Evolutionary conservation across 1,140 invertebrate species (phyloP), one percentile per base, ranked within the genome.

Genomic region (Melitaea cinxia): DNA sequence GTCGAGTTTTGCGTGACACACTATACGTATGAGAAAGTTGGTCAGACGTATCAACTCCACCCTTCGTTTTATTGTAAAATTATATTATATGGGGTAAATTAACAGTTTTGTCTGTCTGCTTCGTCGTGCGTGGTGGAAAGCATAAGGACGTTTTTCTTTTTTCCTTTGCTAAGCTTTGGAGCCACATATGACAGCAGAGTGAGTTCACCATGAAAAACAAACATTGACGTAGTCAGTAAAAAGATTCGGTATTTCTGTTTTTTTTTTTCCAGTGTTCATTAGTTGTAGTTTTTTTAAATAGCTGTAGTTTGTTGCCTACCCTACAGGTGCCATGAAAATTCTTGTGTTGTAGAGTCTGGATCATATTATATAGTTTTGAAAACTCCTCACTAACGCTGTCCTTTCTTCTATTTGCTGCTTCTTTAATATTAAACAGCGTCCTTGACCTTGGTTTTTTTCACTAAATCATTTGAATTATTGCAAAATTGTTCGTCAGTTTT

Each of bases 61-160:
- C 70, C 76, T 91, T 92, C 1, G 77, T 88, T 26, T 64, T 10
- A 73, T 92, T 91, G 58, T 91, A 92, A 58, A 78, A 78, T 2
- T 12, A 35, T 35, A 91, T 78, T 4, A 91, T 82, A 35, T 85
- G 68, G 9, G 87, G 84, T 65, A 86, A 89, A 53, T 73, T 75
- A 45, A 54, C 65, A 33, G 59, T 63, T 24, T 61, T 6, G 60
- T 78, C 68, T 57, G n/a, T 28, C 47, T 23, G 62, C 54, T 49
- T 71, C 58, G 17, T 68, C 52, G 19, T 76, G 52, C 39, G 50
- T 59, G 26, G 58, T 45, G n/a, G 65, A 65, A 15, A 76, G 47
- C 17, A 66, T 54, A 24, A 58, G 42, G 14, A 72, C 59, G 21
- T 26, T 57, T 58, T 55, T 49, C 53, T 69, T 72, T 42, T 42